These are phyloP conservation scores for Danaus plexippus DNA, from an alignment of 1,140 invertebrate species.

Conservation along the genomic window DNA sequence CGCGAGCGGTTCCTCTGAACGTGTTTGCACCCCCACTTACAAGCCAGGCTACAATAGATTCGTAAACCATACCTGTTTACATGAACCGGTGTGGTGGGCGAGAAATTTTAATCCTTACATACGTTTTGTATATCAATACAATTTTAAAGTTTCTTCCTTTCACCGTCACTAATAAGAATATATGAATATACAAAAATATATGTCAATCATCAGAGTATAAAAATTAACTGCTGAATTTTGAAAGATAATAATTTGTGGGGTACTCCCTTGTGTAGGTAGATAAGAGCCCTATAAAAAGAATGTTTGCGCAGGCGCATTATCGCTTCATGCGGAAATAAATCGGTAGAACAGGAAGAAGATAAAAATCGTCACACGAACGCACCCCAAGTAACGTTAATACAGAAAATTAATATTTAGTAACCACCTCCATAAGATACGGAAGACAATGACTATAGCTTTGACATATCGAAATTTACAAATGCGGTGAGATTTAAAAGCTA, in stretches of 20 bases:
- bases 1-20: conserved; percentile 49
- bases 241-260: conserved; percentile 24
- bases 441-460: no score
- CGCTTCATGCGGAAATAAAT: conserved; percentile 59
- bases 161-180: no score
- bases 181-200: no score
- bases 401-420: no score
- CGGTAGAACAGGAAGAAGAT: conserved; percentile 57
- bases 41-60: conserved; percentile 44
- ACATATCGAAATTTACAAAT: no score
- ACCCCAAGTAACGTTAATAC: not conserved
- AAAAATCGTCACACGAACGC: conserved; percentile 41
- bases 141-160: not conserved
- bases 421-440: no score
- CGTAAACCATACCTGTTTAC: conserved; percentile 46
- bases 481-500: no score
- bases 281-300: conserved; percentile 51
- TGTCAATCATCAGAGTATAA: no score
- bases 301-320: conserved; percentile 58
- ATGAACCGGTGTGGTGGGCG: conserved; percentile 34
- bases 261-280: conserved; percentile 39
- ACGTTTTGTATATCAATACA: conserved; percentile 1
- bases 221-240: no score
- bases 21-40: conserved; percentile 62
- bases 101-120: conserved; percentile 48